phyloP scores from a whole-genome alignment of 2,113 vertebrate genomes.

The Mohoua ochrocephala region DNA sequence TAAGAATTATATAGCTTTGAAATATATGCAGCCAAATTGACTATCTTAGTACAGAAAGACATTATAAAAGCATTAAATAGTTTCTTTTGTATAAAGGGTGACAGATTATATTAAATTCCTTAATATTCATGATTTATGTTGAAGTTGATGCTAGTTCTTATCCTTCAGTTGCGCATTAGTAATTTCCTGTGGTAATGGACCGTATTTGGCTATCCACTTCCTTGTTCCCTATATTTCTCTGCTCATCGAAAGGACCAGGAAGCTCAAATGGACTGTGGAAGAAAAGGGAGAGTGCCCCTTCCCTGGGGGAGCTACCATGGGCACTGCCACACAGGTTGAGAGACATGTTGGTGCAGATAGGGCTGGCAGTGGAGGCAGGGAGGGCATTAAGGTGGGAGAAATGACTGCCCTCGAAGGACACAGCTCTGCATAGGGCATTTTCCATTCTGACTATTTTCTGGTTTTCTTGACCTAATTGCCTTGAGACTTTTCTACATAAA shows the following conservation, averaged over 20 bases:
- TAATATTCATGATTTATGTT: not conserved
- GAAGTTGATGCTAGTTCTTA: not conserved
- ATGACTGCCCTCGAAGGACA: rapidly evolving
- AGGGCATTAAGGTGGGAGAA: rapidly evolving
- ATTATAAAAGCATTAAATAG: not conserved
- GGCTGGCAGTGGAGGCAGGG: rapidly evolving
- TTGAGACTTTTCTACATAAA: not conserved
- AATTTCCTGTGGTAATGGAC: not conserved
- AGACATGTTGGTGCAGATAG: rapidly evolving
- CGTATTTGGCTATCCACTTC: not conserved
- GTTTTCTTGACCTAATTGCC: not conserved
- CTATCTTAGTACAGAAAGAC: not conserved
- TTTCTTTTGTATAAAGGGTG: not conserved
- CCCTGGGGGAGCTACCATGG: rapidly evolving
- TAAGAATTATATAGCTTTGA: not conserved
- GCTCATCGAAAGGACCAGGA: not conserved
- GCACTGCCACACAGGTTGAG: rapidly evolving
- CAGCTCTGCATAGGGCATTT: rapidly evolving
- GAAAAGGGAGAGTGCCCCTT: not conserved
- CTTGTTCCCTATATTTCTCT: not conserved
- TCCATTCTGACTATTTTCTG: not conserved
- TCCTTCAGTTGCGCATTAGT: not conserved
- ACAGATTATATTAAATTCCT: not conserved
- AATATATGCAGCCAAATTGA: not conserved
- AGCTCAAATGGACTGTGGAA: not conserved